Base-by-base conservation (phyloP, 1,140 invertebrate genomes). In the Drosophila orosa region DNA sequence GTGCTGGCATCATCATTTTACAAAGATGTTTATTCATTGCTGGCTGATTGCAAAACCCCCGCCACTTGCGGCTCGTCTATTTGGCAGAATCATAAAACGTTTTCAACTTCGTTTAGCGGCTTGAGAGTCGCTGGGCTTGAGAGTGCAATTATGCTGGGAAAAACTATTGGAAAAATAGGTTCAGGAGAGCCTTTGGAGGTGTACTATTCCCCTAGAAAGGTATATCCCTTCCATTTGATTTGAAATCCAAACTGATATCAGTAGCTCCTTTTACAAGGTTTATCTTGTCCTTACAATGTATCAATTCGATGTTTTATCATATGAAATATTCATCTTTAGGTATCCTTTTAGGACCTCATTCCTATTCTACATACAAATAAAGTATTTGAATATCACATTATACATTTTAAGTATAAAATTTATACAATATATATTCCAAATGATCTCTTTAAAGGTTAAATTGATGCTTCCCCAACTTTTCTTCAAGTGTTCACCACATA, bases 1-100 rank as follows among this genome's bases (percentile, higher is more conserved):
- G 72, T 73, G 84, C 62, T 87, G 74, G 80, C 77, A 89, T 89
- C 78, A 89, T 89, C 85, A 80, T 89, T 89, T 89, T 89, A 89
- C 84, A 89, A 89, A 89, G 84, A 90, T 90, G 73, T 89, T 89
- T 89, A 89, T 89, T 89, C 84, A 89, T 89, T 31, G 45, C 44
- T 31, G 63, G 45, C 65, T 68, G 65, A 68, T 68, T 71, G 66
- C 68, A 35, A 71, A 72, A 57, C 33, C 63, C 63, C 71, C 9
- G 5, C 10, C n/a, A 55, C 35, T 37, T 25, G 27, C n/a, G 25
- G 40, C 19, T 22, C 29, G 45, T 55, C 73, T 74, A 74, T 75
- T 54, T 75, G 72, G 60, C 73, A 58, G 33, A 39, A 19, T 27
- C 78, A 81, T 81, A 81, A 85, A 86, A 71, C 40, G 68, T 74